These are phyloP conservation scores for Leptarthrus brevirostris DNA, from an alignment of 2,888 invertebrate genomes.

Conservation along the genomic window DNA sequence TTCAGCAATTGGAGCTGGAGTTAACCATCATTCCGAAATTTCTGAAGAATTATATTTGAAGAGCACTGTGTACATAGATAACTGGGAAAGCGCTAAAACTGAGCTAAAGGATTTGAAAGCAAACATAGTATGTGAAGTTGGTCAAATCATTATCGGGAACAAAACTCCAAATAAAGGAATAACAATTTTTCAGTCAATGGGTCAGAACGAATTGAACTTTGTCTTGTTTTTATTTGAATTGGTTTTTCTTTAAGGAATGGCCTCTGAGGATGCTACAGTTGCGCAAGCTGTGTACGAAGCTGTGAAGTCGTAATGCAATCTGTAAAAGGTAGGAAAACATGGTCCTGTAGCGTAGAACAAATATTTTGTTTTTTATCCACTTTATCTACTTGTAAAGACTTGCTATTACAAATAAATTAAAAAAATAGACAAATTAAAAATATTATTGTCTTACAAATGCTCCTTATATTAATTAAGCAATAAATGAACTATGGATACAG, in stretches of 20 bases:
- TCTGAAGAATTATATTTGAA: slow-evolving; percentile 68
- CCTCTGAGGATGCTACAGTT: slow-evolving; percentile 72
- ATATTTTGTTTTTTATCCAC: no score
- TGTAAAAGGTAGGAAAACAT: no score
- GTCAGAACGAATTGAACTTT: slow-evolving; percentile 64
- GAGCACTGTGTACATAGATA: slow-evolving; percentile 71
- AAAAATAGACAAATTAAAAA: no score
- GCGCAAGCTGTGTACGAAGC: slow-evolving; percentile 69
- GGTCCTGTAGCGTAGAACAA: no score
- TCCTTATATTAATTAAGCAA: no score
- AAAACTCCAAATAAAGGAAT: slow-evolving; percentile 61
- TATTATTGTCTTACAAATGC: no score
- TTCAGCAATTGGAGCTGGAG: slow-evolving; percentile 72
- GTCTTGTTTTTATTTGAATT: no score
- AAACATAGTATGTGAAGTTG: slow-evolving; percentile 70
- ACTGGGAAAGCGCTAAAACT: slow-evolving; percentile 67
- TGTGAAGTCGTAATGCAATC: slow-evolving; percentile 18
- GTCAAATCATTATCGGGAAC: slow-evolving; percentile 68
- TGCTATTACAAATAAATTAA: no score
- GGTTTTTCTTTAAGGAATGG: slow-evolving; percentile 69
- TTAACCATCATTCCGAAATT: slow-evolving; percentile 69
- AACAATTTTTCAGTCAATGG: slow-evolving; percentile 75
- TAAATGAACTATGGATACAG: no score
- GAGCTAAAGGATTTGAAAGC: slow-evolving; percentile 70
- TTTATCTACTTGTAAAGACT: no score